Base-by-base conservation (phyloP, 2,797 vertebrate genomes). In the Iguana delicatissima region DNA sequence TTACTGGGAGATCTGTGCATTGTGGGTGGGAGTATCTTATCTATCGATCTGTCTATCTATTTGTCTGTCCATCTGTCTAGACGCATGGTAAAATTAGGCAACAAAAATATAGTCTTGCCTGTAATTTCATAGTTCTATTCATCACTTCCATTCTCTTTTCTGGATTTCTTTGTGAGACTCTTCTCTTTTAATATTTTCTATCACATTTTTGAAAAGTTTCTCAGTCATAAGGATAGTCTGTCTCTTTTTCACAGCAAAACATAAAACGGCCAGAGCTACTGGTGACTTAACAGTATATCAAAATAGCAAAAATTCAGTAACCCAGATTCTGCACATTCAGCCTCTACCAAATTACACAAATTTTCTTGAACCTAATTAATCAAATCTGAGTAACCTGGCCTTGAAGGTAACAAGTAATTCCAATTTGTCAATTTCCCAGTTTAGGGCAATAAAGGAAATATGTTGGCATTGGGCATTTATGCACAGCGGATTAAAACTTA, bases 371-470 rank as follows among this genome's bases (percentile, higher is more conserved):
- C 12, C 18, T 50, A 84, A 62, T 89, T 89, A 84, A 46, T 76
- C 73, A 8, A 64, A 20, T 89, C 38, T 89, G 10, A 73, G 55
- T 76, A 50, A 29, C 29, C 55, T 84, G 42, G 29, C 29, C 80
- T 84, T 84, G 72, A 89, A 82, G 42, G 55, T 50, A 50, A 57
- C 12, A 50, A 84, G 20, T 50, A 74, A 84, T 89, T 64, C 12
- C 72, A 89, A 62, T 84, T n/a, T 84, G 72, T 62, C 38, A 32
- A n/a, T 84, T 74, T 89, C 67, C 12, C 35, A 86, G 29, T 38
- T 77, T n/a, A 85, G 20, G n/a, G 85, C 62, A 77, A 76, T 9
- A 35, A 74, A 86, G 55, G 52, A 86, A 86, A 86, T 74, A 42
- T 16, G 8, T 55, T 76, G 52, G 26, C 42, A 46, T n/a, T 18